phyloP scores from a whole-genome alignment of 1,140 invertebrate genomes.

The Brachionus asplanchnoidis region DNA sequence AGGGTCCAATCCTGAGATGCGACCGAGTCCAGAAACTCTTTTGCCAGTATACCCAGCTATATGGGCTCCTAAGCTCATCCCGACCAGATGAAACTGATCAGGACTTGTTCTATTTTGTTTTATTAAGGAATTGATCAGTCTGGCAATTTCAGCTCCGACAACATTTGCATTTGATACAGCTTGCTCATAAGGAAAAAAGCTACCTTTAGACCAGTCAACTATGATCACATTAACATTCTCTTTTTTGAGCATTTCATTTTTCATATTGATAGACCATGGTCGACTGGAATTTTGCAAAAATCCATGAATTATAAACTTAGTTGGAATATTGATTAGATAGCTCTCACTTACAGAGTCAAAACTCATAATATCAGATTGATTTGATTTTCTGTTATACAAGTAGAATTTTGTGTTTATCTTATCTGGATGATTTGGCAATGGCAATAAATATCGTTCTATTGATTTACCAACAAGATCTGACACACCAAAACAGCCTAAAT shows the following conservation, averaged over 20 bases:
- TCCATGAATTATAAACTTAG: conserved; percentile 74
- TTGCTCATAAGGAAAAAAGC: conserved; percentile 61
- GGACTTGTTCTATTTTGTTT: background rate
- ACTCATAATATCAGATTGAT: background rate
- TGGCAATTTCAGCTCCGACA: conserved; percentile 74
- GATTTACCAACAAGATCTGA: background rate
- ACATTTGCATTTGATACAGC: conserved; percentile 70
- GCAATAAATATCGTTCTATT: background rate
- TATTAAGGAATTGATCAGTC: conserved; percentile 52
- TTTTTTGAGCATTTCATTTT: conserved; percentile 44
- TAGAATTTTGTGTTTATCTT: background rate
- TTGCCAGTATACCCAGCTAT: conserved; percentile 80
- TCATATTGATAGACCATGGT: conserved; percentile 46
- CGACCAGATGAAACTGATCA: conserved; percentile 67
- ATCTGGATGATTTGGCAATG: background rate
- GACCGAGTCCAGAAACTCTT: conserved; percentile 70
- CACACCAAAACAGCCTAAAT: conserved; percentile 8
- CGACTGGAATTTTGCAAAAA: conserved; percentile 66
- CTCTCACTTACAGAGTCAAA: background rate
- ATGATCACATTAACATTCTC: conserved; percentile 59
- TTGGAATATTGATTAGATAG: conserved; percentile 66
- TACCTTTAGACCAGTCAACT: conserved; percentile 20
- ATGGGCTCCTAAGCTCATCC: conserved; percentile 84
- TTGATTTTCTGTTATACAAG: background rate
- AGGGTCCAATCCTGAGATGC: conserved; percentile 69